Evolutionary conservation across 2,888 invertebrate genomes (phyloP), one percentile per base, ranked within the genome.

Genomic region (Athalia cordata): DNA sequence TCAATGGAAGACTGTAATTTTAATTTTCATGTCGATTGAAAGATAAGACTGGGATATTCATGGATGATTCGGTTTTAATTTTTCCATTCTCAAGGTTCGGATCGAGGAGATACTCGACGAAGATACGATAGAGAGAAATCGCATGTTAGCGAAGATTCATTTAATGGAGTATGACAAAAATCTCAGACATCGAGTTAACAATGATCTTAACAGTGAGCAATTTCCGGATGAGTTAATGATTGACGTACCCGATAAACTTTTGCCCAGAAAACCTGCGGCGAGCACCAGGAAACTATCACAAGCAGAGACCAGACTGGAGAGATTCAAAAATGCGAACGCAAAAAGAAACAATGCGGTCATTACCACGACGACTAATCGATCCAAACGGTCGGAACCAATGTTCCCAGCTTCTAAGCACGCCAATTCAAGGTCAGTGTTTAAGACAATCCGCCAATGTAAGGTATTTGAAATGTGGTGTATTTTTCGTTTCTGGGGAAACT

Each of bases 161-260:
- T 79, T 86, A 78, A 83, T 86, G 82, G 88, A 88, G 61, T 85
- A 91, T 80, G 90, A 92, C 59, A 89, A 87, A 72, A 88, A 90
- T 83, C 87, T 91, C 87, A 91, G 91, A 80, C 88, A 90, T 79
- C 90, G 91, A 74, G 82, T 90, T 29, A 85, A 86, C 77, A 91
- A 90, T 78, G 88, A 88, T 81, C 84, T 91, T 78, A 92, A 91
- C 75, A 89, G 90, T 81, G 92, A 92, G 80, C 87, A 90, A 81
- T 89, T 92, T 85, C 91, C 91, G 3, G 89, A 86, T 55, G 85
- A 87, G 1, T 83, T 82, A 45, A 80, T 86, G 81, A 82, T 84
- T 68, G 85, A 90, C 64, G 86, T 89, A 15, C 88, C 89, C 47
- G 89, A 90, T 87, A 90, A 81, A 82, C 83, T 29, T 29, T 29